A percentile compares a stretch with the other conserved stretches of the same genome.
Evolutionary conservation across 2,113 vertebrate species (phyloP).

Genomic region (Todiramphus chloris): DNA sequence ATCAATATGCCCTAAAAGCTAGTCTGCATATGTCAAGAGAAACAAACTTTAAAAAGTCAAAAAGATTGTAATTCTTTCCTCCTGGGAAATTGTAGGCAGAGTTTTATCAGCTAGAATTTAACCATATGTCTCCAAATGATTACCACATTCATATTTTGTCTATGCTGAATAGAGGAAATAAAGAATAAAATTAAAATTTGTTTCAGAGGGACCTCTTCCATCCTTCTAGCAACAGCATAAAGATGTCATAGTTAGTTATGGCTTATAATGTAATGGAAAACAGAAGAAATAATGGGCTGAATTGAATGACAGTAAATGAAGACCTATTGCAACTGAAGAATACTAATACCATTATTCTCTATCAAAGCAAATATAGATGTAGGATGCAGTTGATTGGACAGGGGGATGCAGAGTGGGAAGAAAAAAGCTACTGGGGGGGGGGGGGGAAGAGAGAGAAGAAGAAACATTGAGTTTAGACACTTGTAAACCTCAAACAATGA

Average conservation of each 20-base stretch:
- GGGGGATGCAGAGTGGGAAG: rapidly evolving
- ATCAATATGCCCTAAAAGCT: neutral
- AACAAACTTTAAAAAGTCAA: neutral
- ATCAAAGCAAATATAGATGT: neutral
- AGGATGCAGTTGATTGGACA: neutral
- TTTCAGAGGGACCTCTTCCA: neutral
- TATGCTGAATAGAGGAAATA: neutral
- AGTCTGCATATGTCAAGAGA: neutral
- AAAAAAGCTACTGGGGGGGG: neutral
- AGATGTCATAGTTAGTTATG: neutral
- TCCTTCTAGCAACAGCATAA: neutral
- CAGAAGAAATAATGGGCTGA: neutral
- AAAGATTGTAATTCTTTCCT: neutral
- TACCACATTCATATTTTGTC: neutral
- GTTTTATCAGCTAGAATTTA: neutral
- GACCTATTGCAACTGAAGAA: neutral
- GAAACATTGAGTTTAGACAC: neutral
- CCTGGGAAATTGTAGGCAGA: neutral
- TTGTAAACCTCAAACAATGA: neutral
- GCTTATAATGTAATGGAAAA: neutral
- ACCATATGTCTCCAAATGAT: neutral
- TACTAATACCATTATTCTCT: neutral
- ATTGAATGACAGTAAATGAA: neutral
- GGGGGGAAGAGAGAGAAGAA: neutral
- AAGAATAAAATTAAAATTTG: neutral